phyloP scores from a whole-genome alignment of 1,140 invertebrate genomes.

The Pogonus chalceus region DNA sequence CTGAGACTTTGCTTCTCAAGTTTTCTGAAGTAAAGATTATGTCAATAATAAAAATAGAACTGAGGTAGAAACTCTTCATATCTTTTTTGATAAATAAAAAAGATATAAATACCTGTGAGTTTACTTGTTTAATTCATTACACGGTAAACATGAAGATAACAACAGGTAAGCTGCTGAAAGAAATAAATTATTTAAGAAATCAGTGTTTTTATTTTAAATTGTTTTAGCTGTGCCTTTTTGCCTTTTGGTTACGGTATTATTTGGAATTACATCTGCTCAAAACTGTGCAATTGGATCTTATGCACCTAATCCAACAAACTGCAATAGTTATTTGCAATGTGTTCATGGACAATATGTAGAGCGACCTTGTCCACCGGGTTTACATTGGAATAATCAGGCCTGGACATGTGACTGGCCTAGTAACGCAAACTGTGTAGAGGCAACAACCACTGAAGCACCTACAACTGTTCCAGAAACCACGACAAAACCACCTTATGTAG shows the following conservation, averaged over 20 bases:
- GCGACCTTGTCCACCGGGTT: neutral
- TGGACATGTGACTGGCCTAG: neutral
- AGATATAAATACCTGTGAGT: neutral
- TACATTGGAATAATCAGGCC: neutral
- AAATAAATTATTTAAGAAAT: too few species aligned
- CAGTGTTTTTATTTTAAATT: neutral
- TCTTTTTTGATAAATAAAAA: neutral
- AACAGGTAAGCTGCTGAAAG: neutral
- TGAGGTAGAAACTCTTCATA: too few species aligned
- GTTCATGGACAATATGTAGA: neutral
- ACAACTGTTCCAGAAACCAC: neutral
- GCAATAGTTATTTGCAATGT: neutral
- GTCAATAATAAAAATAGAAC: slow-evolving; percentile 1
- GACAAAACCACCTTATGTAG: neutral
- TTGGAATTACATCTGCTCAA: neutral
- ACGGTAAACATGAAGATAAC: neutral
- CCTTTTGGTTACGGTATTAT: neutral
- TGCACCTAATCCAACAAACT: neutral
- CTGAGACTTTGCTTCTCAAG: neutral
- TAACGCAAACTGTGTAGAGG: slow-evolving; percentile 16
- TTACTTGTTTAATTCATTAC: neutral
- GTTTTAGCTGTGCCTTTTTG: neutral
- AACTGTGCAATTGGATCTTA: neutral
- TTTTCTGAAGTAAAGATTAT: neutral
- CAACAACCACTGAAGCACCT: slow-evolving; percentile 6